phyloP scores from a whole-genome alignment of 2,113 vertebrate species.

The Myrmecobius fasciatus region DNA sequence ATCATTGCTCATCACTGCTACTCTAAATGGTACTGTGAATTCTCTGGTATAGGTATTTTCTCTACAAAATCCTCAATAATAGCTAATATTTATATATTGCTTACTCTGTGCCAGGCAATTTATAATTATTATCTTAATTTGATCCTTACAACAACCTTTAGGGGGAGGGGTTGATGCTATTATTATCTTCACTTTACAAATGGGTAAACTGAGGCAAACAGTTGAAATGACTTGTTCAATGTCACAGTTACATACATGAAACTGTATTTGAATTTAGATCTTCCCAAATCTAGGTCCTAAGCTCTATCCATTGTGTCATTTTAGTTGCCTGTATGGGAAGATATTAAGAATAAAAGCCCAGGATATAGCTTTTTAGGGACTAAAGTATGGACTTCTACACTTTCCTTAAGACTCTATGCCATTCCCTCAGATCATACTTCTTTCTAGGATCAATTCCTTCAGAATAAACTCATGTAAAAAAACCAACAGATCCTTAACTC shows the following conservation, averaged over 20 bases:
- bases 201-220: too few species aligned
- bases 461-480: not conserved
- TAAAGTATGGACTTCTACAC: not conserved
- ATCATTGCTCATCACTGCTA: not conserved
- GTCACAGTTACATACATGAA: not conserved
- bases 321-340: not conserved
- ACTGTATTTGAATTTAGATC: not conserved
- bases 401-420: not conserved
- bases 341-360: not conserved
- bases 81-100: not conserved
- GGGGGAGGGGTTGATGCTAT: too few species aligned
- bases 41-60: too few species aligned
- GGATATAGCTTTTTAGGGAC: not conserved
- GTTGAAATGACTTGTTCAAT: too few species aligned
- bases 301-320: not conserved
- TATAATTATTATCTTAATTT: too few species aligned
- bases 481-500: not conserved
- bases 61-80: not conserved
- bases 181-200: too few species aligned
- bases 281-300: not conserved
- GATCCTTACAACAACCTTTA: too few species aligned
- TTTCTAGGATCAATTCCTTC: not conserved
- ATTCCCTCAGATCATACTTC: not conserved
- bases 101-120: too few species aligned
- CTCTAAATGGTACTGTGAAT: constrained; percentile 7